Conservation (phyloP, 2,113 vertebrate genomes). For the Heterotis niloticus region DNA sequence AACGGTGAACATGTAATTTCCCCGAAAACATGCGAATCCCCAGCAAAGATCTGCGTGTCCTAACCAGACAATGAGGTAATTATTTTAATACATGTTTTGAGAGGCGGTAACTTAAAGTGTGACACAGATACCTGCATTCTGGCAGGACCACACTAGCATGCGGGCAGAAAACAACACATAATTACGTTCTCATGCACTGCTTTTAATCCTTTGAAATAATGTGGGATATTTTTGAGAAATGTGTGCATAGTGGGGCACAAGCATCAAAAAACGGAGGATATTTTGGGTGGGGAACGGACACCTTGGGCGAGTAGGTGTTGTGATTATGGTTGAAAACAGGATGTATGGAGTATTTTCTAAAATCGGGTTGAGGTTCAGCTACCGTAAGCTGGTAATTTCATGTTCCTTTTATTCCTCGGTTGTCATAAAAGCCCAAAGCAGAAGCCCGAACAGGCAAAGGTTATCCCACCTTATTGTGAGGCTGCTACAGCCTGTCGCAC, state of each 20-base stretch:
- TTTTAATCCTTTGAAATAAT: neutral
- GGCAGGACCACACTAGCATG: conserved; percentile 10
- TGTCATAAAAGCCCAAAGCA: conserved; percentile 31
- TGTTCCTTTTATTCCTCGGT: neutral
- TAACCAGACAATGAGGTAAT: conserved; percentile 22
- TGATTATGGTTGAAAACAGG: neutral
- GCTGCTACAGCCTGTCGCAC: conserved; percentile 57
- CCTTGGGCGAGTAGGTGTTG: neutral
- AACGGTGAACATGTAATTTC: neutral
- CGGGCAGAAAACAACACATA: neutral
- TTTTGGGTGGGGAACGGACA: neutral
- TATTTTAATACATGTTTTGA: conserved; percentile 27
- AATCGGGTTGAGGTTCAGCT: too few relatives aligned
- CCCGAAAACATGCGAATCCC: conserved; percentile 13
- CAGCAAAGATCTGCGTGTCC: conserved; percentile 20
- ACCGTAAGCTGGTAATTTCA: too few relatives aligned
- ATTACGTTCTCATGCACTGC: neutral
- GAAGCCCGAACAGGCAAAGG: conserved; percentile 50
- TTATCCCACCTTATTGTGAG: conserved; percentile 55
- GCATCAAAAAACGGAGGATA: neutral
- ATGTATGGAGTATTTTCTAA: neutral
- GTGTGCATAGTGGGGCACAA: neutral
- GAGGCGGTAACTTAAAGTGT: conserved; percentile 4
- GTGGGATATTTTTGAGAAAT: neutral
- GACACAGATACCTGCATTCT: conserved; percentile 10